These are phyloP conservation scores for Crossaster papposus DNA, from an alignment of 53 echinoderm and acorn worm genomes.

Conservation along the genomic window DNA sequence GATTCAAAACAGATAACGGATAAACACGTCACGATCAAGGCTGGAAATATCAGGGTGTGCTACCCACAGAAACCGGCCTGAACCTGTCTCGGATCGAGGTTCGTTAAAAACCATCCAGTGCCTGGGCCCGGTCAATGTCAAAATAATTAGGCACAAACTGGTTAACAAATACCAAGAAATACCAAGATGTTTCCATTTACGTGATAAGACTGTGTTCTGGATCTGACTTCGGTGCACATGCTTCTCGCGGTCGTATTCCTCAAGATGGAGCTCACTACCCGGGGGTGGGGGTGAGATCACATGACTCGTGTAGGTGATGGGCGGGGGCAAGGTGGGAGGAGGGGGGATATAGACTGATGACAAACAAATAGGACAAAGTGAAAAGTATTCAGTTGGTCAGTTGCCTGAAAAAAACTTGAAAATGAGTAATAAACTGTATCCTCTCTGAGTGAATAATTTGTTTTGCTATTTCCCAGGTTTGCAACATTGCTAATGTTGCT, in stretches of 20 bases:
- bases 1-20: too few relatives aligned
- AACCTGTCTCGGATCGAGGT: too few relatives aligned
- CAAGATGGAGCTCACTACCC: constrained; percentile 47
- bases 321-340: constrained; percentile 50
- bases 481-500: too few relatives aligned
- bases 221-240: constrained; percentile 60
- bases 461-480: too few relatives aligned
- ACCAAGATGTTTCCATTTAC: constrained; percentile 22
- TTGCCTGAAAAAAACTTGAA: neutral
- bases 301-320: constrained; percentile 47
- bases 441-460: too few relatives aligned
- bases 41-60: too few relatives aligned
- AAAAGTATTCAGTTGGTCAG: neutral
- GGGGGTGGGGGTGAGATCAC: constrained; percentile 36
- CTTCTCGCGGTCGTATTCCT: constrained; percentile 61
- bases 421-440: too few relatives aligned
- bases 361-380: neutral
- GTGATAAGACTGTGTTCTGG: constrained; percentile 68
- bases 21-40: too few relatives aligned
- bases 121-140: too few relatives aligned
- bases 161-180: neutral
- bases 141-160: too few relatives aligned
- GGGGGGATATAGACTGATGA: constrained; percentile 29
- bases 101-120: too few relatives aligned
- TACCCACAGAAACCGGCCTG: too few relatives aligned